phyloP scores from a whole-genome alignment of 1,140 invertebrate genomes.

The Zaprionus gabonicus region DNA sequence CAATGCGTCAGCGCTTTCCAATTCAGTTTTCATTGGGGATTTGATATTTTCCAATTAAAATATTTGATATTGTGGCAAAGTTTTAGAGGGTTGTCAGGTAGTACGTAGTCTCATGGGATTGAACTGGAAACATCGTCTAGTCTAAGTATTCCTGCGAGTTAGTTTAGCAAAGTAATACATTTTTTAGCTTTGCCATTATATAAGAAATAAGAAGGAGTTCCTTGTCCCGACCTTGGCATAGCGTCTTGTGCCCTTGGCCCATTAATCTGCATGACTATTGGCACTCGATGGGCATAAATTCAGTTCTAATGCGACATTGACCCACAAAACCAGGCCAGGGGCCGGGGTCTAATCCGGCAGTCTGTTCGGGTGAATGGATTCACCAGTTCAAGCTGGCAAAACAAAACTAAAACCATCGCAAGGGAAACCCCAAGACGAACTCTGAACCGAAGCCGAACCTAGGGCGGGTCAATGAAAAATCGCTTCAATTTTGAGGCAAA shows the following conservation, averaged over 20 bases:
- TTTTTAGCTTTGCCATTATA: background rate
- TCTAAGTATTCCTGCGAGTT: background rate
- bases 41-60: conserved; percentile 45
- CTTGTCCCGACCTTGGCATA: background rate
- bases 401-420: conserved; percentile 41
- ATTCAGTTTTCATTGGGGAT: conserved; percentile 8
- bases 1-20: background rate
- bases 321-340: conserved; percentile 60
- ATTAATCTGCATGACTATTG: conserved; percentile 77
- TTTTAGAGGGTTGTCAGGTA: conserved; percentile 9
- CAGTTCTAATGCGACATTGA: conserved; percentile 67
- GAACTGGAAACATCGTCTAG: background rate
- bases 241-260: conserved; percentile 18
- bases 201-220: background rate
- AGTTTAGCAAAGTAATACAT: background rate
- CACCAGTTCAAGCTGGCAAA: conserved; percentile 74
- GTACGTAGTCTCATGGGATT: background rate
- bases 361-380: conserved; percentile 71
- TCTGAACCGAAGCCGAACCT: conserved; percentile 64
- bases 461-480: conserved; percentile 77
- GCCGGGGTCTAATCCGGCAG: conserved; percentile 39
- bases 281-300: conserved; percentile 69
- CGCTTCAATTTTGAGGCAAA: conserved; percentile 78
- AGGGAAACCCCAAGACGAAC: conserved; percentile 58
- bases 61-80: conserved; percentile 39